phyloP scores from a whole-genome alignment of 2,113 vertebrate genomes.

The Engystomops pustulosus region DNA sequence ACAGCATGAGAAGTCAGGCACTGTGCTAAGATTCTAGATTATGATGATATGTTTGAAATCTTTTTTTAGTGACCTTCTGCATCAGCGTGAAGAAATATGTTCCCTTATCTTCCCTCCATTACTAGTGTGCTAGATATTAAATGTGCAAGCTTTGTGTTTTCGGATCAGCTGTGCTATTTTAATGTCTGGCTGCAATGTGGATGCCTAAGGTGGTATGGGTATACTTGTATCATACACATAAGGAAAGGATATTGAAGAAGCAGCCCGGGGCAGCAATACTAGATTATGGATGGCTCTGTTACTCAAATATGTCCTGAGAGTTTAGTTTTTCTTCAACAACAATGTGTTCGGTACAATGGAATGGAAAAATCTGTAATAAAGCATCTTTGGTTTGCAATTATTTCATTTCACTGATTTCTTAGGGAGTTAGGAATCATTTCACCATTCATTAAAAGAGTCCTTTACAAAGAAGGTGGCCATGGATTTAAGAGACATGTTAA shows the following conservation, averaged over 20 bases:
- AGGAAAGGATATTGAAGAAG: slow-evolving; percentile 25
- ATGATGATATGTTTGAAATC: slow-evolving; percentile 32
- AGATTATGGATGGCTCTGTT: slow-evolving; percentile 36
- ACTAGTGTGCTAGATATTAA: slow-evolving; percentile 27
- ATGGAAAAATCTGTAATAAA: background rate
- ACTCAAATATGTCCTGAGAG: slow-evolving; percentile 43
- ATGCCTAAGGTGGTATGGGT: slow-evolving; percentile 28
- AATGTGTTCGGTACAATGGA: background rate
- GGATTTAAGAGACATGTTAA: background rate
- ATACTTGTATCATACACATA: slow-evolving; percentile 37
- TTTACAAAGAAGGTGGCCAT: background rate
- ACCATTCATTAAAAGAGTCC: background rate
- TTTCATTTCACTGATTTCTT: background rate
- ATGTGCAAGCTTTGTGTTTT: slow-evolving; percentile 28
- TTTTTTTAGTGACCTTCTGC: slow-evolving; percentile 38
- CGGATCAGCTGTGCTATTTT: slow-evolving; percentile 34
- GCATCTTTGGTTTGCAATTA: background rate
- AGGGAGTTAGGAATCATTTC: slow-evolving; percentile 3
- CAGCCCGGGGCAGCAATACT: slow-evolving; percentile 25
- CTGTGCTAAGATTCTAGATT: background rate
- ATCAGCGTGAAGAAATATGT: background rate
- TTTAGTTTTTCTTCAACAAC: slow-evolving; percentile 17
- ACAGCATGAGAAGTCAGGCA: background rate
- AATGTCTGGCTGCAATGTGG: slow-evolving; percentile 29
- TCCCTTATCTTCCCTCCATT: background rate